Evolutionary conservation across 1,140 invertebrate species (phyloP), one percentile per base, ranked within the genome.

Genomic region (Antheraea mylitta): DNA sequence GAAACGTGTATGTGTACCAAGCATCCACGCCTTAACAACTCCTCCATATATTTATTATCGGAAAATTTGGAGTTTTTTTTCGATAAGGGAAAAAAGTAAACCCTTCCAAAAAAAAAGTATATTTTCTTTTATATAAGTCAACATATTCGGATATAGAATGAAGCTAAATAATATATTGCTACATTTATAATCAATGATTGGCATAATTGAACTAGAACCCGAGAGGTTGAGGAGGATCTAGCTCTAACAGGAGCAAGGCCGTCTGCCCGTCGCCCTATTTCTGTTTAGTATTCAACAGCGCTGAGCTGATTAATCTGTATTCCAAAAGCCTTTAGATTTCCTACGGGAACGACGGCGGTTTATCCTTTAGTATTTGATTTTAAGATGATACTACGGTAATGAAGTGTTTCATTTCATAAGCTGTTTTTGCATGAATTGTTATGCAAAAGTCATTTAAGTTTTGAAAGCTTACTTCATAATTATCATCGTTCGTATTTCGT

Each of bases 281-380:
- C 64, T 65, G 42, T 18, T 65, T 65, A 65, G 42, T 65, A 65
- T 65, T 65, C 42, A 48, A 13, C 7, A 48, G 30, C 9, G 18
- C 42, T 53, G 36, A n/a, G 37, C 64, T 65, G 64, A 65, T 65
- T 65, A 65, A 65, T 65, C 38, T 65, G 42, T 65, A 65, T 65
- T 65, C 64, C 64, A 65, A 65, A 65, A 48, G 64, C 64, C 45
- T 53, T 65, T 65, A 65, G 64, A 65, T 65, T 65, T 65, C 64
- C 64, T 65, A 36, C 18, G 64, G 64, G 38, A 48, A 42, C 30
- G 60, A 13, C 16, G 10, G 9, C 61, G 18, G 61, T 63, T 37
- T 63, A 63, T 63, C 61, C 13, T 37, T 63, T 60, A 30, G 30
- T 36, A 37, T 63, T 63, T 37, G 61, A 63, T 63, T 63, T 63